Percentiles rank a stretch among this genome's conserved stretches.
Conservation (phyloP, 2,113 vertebrate species). For the Sebastes fasciatus region DNA sequence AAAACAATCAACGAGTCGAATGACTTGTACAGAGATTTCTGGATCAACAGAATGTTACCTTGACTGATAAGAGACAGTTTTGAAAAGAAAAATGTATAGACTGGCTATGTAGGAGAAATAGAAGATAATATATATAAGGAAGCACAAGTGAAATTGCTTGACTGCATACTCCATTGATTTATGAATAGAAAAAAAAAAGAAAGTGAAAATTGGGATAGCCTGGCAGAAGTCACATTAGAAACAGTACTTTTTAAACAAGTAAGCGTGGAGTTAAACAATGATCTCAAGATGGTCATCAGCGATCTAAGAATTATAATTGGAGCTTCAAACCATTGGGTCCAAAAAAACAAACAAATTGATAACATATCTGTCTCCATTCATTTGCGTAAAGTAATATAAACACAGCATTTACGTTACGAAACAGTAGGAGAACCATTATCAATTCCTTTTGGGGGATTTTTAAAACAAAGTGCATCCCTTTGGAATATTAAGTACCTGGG, state of each 20-base stretch:
- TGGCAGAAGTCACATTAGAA: not conserved
- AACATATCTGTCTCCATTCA: not conserved
- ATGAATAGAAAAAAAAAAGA: not conserved
- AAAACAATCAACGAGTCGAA: too few relatives aligned
- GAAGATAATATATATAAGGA: not conserved
- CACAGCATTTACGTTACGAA: not conserved
- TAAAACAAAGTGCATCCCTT: slow-evolving; percentile 12
- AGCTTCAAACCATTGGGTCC: not conserved
- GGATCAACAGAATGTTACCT: not conserved
- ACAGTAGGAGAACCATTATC: slow-evolving; percentile 5
- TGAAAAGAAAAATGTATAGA: not conserved
- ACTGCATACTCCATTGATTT: not conserved
- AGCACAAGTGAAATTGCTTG: not conserved
- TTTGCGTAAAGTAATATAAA: not conserved
- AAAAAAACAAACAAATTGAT: slow-evolving; percentile 11
- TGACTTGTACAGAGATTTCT: not conserved
- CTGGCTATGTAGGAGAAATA: not conserved
- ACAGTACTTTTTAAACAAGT: slow-evolving; percentile 1
- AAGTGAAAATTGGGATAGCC: not conserved
- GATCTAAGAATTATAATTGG: slow-evolving; percentile 10
- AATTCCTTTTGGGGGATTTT: not conserved
- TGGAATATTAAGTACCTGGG: not conserved
- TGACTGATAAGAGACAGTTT: not conserved
- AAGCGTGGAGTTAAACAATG: not conserved
- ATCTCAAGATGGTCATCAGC: slow-evolving; percentile 4